Base-by-base conservation (phyloP, 2,888 invertebrate species). In the Thera britannica region DNA sequence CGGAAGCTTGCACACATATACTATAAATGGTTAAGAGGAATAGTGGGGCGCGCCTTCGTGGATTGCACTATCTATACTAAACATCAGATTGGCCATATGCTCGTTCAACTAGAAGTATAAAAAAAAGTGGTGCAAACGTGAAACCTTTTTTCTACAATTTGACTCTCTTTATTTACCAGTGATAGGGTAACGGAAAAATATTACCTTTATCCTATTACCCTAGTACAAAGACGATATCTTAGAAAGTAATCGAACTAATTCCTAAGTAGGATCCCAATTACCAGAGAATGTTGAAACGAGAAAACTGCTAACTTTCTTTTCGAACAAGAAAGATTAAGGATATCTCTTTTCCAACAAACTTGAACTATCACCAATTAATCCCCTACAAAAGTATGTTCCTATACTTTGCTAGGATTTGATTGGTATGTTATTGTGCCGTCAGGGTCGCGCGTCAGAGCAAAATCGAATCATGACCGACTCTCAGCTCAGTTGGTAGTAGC, bases 261-360 rank as follows among this genome's bases (percentile, higher is more conserved):
- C 51, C 56, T 51, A 41, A 56, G 54, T 54, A 61, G 55, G 36
- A 61, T 61, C 56, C 56, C 56, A 56, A 60, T 49, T 55, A 62
- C 56, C 48, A 57, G 52, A 46, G 35, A 35, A 62, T 35, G 62
- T 58, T 62, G 58, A 59, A 59, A 67, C 62, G 54, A 62, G 49
- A 54, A 38, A 55, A 54, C 58, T 52, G 36, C 57, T 44, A 62
- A 67, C 62, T 62, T 58, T 58, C 62, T 38, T 58, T 62, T 68
- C 62, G 4, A 51, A 70, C 55, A 58, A 59, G 44, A 66, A 71
- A 72, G 72, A 74, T 74, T 71, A 70, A 62, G 61, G 54, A 67
- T 69, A 65, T 71, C 63, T 72, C 67, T 66, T 62, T 67, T 61
- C 38, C 41, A 65, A 65, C 68, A 65, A 74, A 70, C 64, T 69